A percentile compares a stretch with the other conserved stretches of the same genome.
phyloP scores from a whole-genome alignment of 92 coral and sea anemone genomes.

The Umimayanthus kanabou region DNA sequence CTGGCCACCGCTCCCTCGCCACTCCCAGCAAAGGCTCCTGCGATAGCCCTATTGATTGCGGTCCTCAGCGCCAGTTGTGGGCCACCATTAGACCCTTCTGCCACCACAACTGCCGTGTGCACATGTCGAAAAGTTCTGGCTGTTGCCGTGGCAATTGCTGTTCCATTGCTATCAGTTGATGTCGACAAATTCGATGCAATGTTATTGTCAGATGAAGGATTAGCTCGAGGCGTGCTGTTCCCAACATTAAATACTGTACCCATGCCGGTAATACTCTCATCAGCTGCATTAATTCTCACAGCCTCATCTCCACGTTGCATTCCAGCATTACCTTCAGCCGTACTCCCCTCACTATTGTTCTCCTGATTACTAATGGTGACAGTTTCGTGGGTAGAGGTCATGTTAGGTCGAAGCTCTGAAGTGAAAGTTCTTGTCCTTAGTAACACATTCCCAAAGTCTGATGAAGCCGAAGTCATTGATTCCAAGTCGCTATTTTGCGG shows the following conservation, averaged over 20 bases:
- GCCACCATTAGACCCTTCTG: conserved; percentile 76
- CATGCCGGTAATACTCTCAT: conserved; percentile 32
- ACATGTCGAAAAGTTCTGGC: conserved; percentile 89
- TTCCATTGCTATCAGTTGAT: conserved; percentile 69
- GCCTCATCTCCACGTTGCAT: neutral
- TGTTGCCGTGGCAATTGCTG: conserved; percentile 91
- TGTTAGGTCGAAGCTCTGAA: conserved; percentile 26
- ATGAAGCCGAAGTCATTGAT: conserved; percentile 12
- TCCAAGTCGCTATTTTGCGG: conserved; percentile 12
- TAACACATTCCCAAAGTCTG: conserved; percentile 39
- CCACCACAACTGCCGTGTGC: conserved; percentile 81
- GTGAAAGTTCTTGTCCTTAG: conserved; percentile 37
- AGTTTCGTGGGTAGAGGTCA: conserved; percentile 41
- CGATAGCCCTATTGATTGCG: conserved; percentile 86
- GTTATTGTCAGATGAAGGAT: conserved; percentile 61
- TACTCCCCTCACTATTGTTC: neutral
- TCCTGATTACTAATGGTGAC: conserved; percentile 31
- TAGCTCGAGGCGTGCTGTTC: conserved; percentile 53
- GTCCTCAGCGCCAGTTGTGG: conserved; percentile 87
- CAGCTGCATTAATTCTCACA: conserved; percentile 35
- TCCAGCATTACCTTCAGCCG: neutral
- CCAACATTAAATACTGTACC: conserved; percentile 63
- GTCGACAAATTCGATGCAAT: conserved; percentile 67
- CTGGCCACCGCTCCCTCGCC: conserved; percentile 93
- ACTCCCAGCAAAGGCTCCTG: conserved; percentile 91